These are phyloP conservation scores for Athalia rosae DNA, from an alignment of 2,888 invertebrate species.

Conservation along the genomic window DNA sequence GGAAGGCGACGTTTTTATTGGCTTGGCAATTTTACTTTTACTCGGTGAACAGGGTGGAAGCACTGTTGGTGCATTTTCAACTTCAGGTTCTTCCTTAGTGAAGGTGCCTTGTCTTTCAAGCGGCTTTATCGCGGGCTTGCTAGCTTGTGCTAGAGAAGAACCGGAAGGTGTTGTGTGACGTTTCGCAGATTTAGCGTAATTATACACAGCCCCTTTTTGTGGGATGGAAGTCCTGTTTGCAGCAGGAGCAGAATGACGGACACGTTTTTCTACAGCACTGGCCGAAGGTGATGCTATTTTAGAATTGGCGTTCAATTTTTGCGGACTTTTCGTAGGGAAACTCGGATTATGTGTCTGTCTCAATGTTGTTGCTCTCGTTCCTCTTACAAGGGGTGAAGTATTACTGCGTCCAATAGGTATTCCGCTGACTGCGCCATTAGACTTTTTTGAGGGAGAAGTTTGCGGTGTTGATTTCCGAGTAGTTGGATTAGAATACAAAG, in stretches of 20 bases:
- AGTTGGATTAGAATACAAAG: slow-evolving; percentile 76
- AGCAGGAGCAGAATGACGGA: slow-evolving; percentile 52
- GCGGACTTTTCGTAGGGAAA: slow-evolving; percentile 49
- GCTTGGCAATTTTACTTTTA: slow-evolving; percentile 65
- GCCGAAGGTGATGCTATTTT: slow-evolving; percentile 54
- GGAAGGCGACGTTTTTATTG: slow-evolving; percentile 61
- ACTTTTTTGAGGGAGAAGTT: slow-evolving; percentile 66
- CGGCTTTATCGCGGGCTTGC: slow-evolving; percentile 72
- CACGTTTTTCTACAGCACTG: slow-evolving; percentile 53
- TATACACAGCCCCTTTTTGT: slow-evolving; percentile 61
- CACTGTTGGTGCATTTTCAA: slow-evolving; percentile 67
- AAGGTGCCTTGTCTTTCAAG: slow-evolving; percentile 93
- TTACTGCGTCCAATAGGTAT: slow-evolving; percentile 68
- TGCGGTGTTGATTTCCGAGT: slow-evolving; percentile 67
- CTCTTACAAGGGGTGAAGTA: slow-evolving; percentile 68
- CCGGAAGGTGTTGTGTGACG: slow-evolving; percentile 62
- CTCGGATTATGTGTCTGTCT: slow-evolving; percentile 63
- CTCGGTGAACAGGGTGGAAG: slow-evolving; percentile 60
- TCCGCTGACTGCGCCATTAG: slow-evolving; percentile 55
- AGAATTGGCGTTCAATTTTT: slow-evolving; percentile 66
- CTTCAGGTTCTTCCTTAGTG: slow-evolving; percentile 86
- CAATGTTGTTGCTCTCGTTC: slow-evolving; percentile 64
- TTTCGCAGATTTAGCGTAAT: slow-evolving; percentile 63
- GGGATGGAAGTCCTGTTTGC: slow-evolving; percentile 65
- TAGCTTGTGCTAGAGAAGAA: slow-evolving; percentile 49